Base-by-base conservation (phyloP, 1,140 invertebrate genomes). In the Drosophila repletoides region DNA sequence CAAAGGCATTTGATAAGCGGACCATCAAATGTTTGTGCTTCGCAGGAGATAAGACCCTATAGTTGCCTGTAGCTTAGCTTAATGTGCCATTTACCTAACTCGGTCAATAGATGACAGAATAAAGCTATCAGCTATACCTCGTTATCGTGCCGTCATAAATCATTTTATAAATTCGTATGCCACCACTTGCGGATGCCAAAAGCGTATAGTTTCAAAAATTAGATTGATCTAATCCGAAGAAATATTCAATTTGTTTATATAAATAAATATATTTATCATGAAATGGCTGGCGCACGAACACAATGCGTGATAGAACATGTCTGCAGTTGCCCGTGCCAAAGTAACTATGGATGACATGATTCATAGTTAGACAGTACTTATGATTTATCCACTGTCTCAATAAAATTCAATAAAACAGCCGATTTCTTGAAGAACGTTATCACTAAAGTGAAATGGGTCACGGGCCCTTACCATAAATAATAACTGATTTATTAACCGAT, bases 71-170 rank as follows among this genome's bases (percentile, higher is more conserved):
- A 6, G 45, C 10, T 46, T 21, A 46, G 21, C 14, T 28, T 34
- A 2, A 28, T 24, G 38, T 46, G 22, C 9, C 31, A 43, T 34
- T 34, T 29, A 21, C 22, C 31, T 80, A 75, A 80, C 65, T 79
- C 59, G 67, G 76, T 72, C 53, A 72, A 21, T 29, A 33, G 53
- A 66, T 48, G 28, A 56, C 10, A 46, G 36, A 46, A 43, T 33
- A 19, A 10, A 33, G 45, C 33, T 56, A 52, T 67, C 56, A 61
- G 33, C 33, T n/a, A n/a, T n/a, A n/a, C 12, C 5, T 17, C 10
- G 31, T 69, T 81, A 81, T 81, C 68, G 24, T 9, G 17, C 41
- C n/a, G 29, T 38, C 53, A 72, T 81, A 72, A 76, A 83, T 81
- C 77, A 81, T 65, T 19, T 17, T 14, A 6, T 14, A 34, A 49